phyloP scores from a whole-genome alignment of 1,140 invertebrate genomes.

The Neuroterus valhalla region DNA sequence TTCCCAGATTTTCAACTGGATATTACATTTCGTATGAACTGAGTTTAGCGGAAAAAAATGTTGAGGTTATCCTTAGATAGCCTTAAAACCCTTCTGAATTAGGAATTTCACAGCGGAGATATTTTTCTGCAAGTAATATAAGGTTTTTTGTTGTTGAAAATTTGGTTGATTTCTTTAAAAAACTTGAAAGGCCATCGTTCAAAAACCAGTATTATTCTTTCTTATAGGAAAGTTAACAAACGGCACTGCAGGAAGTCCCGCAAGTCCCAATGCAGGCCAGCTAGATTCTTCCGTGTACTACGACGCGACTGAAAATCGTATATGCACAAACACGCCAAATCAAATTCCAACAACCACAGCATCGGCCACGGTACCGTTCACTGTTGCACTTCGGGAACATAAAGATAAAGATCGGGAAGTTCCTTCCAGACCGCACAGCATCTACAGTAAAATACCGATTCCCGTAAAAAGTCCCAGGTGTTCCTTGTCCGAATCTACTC shows the following conservation, averaged over 20 bases:
- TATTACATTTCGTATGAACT: too few species aligned
- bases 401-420: constrained; percentile 69
- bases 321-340: constrained; percentile 55
- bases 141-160: too few species aligned
- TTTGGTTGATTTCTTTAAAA: too few species aligned
- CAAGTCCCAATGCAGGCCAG: constrained; percentile 73
- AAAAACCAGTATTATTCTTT: constrained; percentile 33
- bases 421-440: constrained; percentile 61
- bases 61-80: too few species aligned
- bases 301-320: constrained; percentile 78
- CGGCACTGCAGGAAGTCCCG: constrained; percentile 74
- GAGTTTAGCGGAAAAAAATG: too few species aligned
- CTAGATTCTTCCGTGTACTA: constrained; percentile 81
- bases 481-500: constrained; percentile 71
- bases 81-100: too few species aligned
- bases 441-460: constrained; percentile 73
- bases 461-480: constrained; percentile 73
- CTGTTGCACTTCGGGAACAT: constrained; percentile 58
- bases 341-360: constrained; percentile 51
- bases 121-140: too few species aligned
- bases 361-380: constrained; percentile 55
- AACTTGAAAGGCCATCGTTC: neutral
- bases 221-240: constrained; percentile 70
- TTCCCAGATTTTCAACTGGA: too few species aligned
- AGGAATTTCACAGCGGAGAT: too few species aligned